Conservation (phyloP, 2,888 invertebrate genomes). For the Poecilobothrus nobilitatus region DNA sequence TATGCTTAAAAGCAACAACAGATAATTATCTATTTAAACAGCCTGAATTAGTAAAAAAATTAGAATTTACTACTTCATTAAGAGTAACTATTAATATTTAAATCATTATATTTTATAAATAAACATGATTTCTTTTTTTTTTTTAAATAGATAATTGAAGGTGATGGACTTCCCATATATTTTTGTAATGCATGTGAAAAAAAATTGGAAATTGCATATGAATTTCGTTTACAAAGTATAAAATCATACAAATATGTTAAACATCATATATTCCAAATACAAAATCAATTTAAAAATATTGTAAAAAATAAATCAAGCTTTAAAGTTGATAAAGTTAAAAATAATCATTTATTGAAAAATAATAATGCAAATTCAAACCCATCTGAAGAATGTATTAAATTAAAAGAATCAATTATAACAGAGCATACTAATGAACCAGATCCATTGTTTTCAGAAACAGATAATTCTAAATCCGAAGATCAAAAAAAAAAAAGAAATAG, state of each 20-base stretch:
- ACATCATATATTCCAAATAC: background rate
- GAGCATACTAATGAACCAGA: too few species aligned
- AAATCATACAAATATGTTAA: background rate
- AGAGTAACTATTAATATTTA: too few species aligned
- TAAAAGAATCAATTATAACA: too few species aligned
- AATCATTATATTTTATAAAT: too few species aligned
- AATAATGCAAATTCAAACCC: too few species aligned
- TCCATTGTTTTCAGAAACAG: too few species aligned
- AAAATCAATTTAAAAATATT: background rate
- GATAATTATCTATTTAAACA: background rate
- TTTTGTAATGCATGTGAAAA: background rate
- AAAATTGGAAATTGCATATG: background rate
- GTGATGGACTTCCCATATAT: background rate
- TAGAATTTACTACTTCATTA: background rate
- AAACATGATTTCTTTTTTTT: background rate
- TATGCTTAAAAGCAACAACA: background rate
- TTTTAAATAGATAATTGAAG: background rate
- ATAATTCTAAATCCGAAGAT: too few species aligned
- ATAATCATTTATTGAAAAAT: too few species aligned
- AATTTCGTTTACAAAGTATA: background rate
- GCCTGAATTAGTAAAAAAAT: background rate
- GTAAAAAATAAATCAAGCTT: background rate
- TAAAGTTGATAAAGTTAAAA: too few species aligned
- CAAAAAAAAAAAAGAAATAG: too few species aligned
- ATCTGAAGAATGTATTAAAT: too few species aligned